Evolutionary conservation across 2,888 invertebrate species (phyloP), one percentile per base, ranked within the genome.

Genomic region (Gortyna flavago): DNA sequence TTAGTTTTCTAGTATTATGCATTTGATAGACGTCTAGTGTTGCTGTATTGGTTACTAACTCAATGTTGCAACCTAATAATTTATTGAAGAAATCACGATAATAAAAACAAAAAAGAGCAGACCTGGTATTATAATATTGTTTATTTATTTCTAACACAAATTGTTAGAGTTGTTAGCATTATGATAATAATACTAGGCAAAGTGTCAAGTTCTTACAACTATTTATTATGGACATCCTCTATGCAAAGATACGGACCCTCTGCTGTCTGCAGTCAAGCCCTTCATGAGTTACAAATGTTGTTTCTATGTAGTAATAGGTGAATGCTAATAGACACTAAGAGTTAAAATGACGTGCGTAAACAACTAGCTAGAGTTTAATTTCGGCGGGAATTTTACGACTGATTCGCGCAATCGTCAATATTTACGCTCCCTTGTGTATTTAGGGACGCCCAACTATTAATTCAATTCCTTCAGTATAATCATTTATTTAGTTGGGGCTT

Each of bases 311-410:
- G 41, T 7, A 2, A 2, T 48, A 48, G 0, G 11, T 38, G 7
- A 41, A 54, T 25, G 29, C 9, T 6, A 41, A 57, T 57, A 59
- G 38, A 41, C 25, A 18, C 25, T 57, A 13, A 8, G 4, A 59
- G 16, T 38, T 29, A 51, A 48, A 51, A 29, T 35, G 0, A 18
- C 1, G 38, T 59, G 29, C 38, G 32, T 51, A 9, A 21, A 8
- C 11, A 48, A 44, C n/a, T n/a, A 41, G 18, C n/a, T n/a, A 41
- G 18, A 44, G 44, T 57, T 44, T 48, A 57, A 71, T 79, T 75
- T 76, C 13, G 41, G 68, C 76, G 76, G 32, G 64, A 82, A 32
- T 64, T 81, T 68, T 32, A 68, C 57, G 67, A 59, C 32, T 48
- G 3, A 1, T 25, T 44, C 16, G 25, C 44, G 29, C 21, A 48